Evolutionary conservation across 2,797 vertebrate genomes (phyloP).

Genomic region (Xenentodon cancila): DNA sequence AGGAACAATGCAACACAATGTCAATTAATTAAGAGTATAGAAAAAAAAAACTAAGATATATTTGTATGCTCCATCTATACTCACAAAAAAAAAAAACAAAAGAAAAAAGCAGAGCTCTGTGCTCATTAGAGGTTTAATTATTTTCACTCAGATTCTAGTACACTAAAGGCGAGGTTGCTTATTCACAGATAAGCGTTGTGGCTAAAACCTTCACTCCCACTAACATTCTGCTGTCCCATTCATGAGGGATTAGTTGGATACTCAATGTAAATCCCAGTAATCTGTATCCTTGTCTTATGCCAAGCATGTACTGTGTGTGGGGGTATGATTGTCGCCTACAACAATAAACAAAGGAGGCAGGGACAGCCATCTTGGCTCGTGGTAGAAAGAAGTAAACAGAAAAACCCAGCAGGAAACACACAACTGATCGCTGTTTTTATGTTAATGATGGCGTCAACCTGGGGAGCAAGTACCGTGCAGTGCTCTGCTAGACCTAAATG

Average conservation of each 20-base stretch:
- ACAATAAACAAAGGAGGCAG: slow-evolving; percentile 2
- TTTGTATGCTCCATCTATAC: background rate
- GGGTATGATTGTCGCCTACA: background rate
- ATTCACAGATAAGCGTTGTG: slow-evolving; percentile 4
- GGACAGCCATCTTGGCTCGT: background rate
- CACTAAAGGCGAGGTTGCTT: slow-evolving; percentile 6
- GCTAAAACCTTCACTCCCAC: slow-evolving; percentile 29
- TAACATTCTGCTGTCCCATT: slow-evolving; percentile 11
- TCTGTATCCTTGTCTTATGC: slow-evolving; percentile 7
- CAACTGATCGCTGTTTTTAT: background rate
- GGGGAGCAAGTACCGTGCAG: background rate
- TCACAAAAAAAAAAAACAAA: background rate
- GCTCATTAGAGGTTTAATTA: background rate
- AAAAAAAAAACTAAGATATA: background rate
- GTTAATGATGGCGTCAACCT: background rate
- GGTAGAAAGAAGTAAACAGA: background rate
- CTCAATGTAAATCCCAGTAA: slow-evolving; percentile 33
- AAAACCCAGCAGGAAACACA: slow-evolving; percentile 5
- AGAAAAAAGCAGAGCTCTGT: background rate
- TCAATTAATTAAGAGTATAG: no score
- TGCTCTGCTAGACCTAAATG: no score
- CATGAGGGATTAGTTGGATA: slow-evolving; percentile 19
- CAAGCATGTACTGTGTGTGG: slow-evolving; percentile 5
- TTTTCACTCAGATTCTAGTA: slow-evolving; percentile 1
- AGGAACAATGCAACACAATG: no score